These are phyloP conservation scores for Linyphia triangularis DNA, from an alignment of 2,888 invertebrate genomes.

Conservation along the genomic window DNA sequence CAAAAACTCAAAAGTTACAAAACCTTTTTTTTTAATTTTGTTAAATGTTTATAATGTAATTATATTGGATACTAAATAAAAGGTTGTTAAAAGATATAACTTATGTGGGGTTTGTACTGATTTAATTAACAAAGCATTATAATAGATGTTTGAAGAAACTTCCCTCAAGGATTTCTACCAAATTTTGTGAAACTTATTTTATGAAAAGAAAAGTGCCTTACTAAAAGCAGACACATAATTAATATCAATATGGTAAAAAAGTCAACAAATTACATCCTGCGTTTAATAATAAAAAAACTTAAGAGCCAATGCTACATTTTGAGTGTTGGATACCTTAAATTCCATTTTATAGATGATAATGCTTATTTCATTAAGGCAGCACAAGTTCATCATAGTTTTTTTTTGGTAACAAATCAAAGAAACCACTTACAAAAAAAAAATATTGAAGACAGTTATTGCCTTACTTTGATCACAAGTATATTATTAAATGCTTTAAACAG, in stretches of 20 bases:
- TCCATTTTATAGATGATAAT: slow-evolving; percentile 23
- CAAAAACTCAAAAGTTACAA: too few species aligned
- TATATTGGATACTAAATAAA: too few species aligned
- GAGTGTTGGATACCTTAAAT: slow-evolving; percentile 8
- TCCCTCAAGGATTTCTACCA: too few species aligned
- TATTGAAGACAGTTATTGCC: too few species aligned
- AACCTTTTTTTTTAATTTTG: too few species aligned
- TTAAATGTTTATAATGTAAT: too few species aligned
- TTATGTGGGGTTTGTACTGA: too few species aligned
- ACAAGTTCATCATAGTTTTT: background rate
- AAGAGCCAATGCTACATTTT: background rate
- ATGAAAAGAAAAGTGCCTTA: too few species aligned
- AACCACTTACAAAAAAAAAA: background rate
- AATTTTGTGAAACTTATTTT: too few species aligned
- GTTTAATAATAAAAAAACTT: background rate
- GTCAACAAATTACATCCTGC: background rate
- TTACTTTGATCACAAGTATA: background rate
- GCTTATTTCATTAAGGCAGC: background rate
- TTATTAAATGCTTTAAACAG: background rate
- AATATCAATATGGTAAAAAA: background rate
- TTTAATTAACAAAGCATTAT: too few species aligned
- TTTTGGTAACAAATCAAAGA: background rate
- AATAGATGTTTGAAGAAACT: too few species aligned
- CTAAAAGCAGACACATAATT: background rate
- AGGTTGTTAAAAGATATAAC: too few species aligned